Base-by-base conservation (phyloP, 1,140 invertebrate genomes). In the Drosophila neocordata region DNA sequence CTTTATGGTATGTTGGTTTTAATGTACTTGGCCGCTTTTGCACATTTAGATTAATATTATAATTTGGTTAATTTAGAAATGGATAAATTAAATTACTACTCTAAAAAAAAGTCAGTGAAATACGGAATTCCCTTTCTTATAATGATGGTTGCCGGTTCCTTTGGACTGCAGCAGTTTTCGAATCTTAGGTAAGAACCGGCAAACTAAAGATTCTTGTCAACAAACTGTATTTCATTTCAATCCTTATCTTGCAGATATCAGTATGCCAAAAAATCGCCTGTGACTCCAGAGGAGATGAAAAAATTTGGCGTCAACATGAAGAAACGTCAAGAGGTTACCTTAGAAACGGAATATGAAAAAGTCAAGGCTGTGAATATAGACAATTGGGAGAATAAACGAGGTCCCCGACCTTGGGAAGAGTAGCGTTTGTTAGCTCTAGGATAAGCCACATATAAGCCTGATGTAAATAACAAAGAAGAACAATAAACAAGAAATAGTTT, bases 321-420 rank as follows among this genome's bases (percentile, higher is more conserved):
- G 75, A 93, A 94, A 88, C 91, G 92, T 0, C 93, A 93, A 66
- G 94, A 96, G 91, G 93, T 95, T 1, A 95, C 95, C 1, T 79
- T 97, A 69, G 96, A 97, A 92, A 91, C 92, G 12, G 94, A 95
- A 78, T 97, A 94, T 92, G 94, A 96, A 77, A 95, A 95, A 92
- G 92, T 96, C 20, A 93, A 95, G 89, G 89, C 93, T 68, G 57
- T 96, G 8, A 95, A 97, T 90, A 94, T 96, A 73, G 94, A 97
- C 67, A 94, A 95, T 77, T 97, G 96, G 96, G 93, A 96, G 88
- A 96, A 97, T 82, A 94, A 95, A 66, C 92, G 96, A 88, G 95
- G 95, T 2, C 94, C 96, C 5, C 92, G 96, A 65, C 96, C 96
- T 11, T 97, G 96, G 96, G 96, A 97, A 85, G 93, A 95, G 12